phyloP scores from a whole-genome alignment of 2,113 vertebrate species.

The Accipiter cooperii region DNA sequence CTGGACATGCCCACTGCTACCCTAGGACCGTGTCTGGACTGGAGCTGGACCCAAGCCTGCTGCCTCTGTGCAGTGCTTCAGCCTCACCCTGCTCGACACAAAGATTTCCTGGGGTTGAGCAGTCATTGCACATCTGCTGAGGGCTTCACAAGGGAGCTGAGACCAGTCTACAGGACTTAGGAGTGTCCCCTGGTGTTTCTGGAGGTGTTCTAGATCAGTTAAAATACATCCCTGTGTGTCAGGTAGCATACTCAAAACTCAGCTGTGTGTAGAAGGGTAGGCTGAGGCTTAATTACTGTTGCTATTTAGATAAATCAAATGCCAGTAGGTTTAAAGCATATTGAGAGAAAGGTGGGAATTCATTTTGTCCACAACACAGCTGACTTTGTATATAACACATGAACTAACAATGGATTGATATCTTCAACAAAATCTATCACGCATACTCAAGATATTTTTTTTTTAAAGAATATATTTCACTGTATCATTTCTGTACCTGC shows the following conservation, averaged over 20 bases:
- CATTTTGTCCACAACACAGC: not conserved
- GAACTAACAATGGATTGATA: not conserved
- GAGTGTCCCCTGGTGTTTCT: not conserved
- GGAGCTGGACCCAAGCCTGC: not conserved
- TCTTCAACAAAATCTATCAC: not conserved
- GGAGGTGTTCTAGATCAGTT: not conserved
- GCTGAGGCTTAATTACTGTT: not conserved
- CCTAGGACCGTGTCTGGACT: accelerated
- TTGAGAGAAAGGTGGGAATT: not conserved
- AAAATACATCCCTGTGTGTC: too few relatives aligned
- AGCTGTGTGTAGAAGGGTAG: not conserved
- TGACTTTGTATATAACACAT: not conserved
- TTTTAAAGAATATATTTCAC: not conserved
- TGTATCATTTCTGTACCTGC: not conserved
- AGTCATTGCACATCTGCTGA: not conserved
- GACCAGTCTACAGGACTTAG: accelerated
- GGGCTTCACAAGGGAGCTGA: not conserved
- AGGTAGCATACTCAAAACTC: not conserved
- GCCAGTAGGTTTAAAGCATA: not conserved
- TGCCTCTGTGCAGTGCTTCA: not conserved
- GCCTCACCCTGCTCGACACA: not conserved
- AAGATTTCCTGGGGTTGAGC: not conserved
- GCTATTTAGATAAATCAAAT: not conserved
- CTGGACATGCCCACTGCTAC: not conserved
- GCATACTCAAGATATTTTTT: not conserved